Percentiles rank a stretch among this genome's conserved stretches.
Conservation (phyloP, 2,113 vertebrate species). For the Erythrocebus patas region DNA sequence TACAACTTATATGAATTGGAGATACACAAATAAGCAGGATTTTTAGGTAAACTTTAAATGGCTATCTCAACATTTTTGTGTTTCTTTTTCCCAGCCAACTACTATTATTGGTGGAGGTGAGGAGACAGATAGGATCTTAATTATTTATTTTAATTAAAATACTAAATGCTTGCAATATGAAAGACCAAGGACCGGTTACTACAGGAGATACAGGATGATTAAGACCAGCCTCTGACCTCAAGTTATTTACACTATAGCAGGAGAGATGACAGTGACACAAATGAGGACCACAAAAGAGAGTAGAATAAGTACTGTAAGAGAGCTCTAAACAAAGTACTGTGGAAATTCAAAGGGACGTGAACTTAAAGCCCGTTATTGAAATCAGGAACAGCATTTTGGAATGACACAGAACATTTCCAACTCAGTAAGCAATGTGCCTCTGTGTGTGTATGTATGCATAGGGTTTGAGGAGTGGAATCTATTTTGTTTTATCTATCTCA, state of each 20-base stretch:
- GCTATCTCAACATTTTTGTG: not conserved
- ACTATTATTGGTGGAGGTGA: not conserved
- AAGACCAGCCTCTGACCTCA: not conserved
- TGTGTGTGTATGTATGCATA: not conserved
- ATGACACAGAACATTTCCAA: not conserved
- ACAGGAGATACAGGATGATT: not conserved
- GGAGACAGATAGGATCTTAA: conserved; percentile 18
- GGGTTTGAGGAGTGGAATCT: not conserved
- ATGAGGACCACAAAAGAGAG: not conserved
- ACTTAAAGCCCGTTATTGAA: not conserved
- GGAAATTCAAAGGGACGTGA: not conserved
- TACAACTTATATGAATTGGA: not conserved
- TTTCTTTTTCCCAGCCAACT: not conserved
- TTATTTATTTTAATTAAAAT: conserved; percentile 41
- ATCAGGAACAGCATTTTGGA: not conserved
- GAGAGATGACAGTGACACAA: not conserved
- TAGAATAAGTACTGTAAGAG: not conserved
- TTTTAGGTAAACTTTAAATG: conserved; percentile 8
- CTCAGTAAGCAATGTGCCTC: not conserved
- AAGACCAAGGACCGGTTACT: not conserved
- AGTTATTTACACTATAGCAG: not conserved
- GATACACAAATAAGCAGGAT: not conserved
- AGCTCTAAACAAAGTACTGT: not conserved
- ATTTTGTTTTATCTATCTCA: not conserved
- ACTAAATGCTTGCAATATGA: not conserved